Evolutionary conservation across 1,140 invertebrate species (phyloP).

Genomic region (Bathynomus jamesi): DNA sequence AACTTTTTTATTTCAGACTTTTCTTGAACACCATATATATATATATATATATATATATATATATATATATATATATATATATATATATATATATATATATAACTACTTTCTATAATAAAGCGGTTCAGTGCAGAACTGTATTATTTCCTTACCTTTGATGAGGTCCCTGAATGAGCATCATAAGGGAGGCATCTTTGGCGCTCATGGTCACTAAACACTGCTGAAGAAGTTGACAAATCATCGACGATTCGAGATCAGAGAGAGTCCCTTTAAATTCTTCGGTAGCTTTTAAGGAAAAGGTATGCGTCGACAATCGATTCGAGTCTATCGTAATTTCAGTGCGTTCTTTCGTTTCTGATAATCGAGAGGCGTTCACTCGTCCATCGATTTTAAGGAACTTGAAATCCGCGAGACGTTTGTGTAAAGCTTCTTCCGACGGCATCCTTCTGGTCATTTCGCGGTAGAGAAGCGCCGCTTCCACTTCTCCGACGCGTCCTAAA

Average conservation of each 20-base stretch:
- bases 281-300: too few relatives aligned
- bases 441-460: background rate
- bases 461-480: background rate
- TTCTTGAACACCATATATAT: too few relatives aligned
- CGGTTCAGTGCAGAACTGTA: background rate
- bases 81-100: too few relatives aligned
- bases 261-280: too few relatives aligned
- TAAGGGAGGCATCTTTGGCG: background rate
- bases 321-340: too few relatives aligned
- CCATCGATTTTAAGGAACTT: background rate
- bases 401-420: background rate
- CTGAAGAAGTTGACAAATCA: background rate
- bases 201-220: background rate
- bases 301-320: too few relatives aligned
- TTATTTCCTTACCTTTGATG: background rate
- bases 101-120: background rate
- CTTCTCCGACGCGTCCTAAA: background rate
- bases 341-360: too few relatives aligned
- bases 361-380: too few relatives aligned
- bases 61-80: too few relatives aligned
- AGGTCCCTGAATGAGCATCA: background rate
- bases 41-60: too few relatives aligned
- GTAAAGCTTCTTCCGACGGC: background rate
- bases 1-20: background rate
- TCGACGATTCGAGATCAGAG: background rate